These are phyloP conservation scores for Nasonovia ribisnigri DNA, from an alignment of 2,888 invertebrate genomes.

Conservation along the genomic window DNA sequence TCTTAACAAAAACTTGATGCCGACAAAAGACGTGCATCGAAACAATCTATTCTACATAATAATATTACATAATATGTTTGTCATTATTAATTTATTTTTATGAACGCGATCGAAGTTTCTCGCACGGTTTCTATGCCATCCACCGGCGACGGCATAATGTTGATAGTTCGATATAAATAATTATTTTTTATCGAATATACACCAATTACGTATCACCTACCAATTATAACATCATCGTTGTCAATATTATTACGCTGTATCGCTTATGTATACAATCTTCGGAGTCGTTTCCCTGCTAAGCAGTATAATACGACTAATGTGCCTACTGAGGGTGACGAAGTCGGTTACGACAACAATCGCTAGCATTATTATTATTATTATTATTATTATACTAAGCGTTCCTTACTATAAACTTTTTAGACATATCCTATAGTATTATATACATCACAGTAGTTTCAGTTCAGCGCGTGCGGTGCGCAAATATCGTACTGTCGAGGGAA, in stretches of 20 bases:
- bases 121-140: not conserved
- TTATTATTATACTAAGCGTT: not conserved
- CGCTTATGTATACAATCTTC: not conserved
- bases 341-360: not conserved
- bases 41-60: not conserved
- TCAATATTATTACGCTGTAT: not conserved
- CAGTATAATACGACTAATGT: not conserved
- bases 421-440: not conserved
- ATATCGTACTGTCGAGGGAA: conserved; percentile 43
- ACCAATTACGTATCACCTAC: not conserved
- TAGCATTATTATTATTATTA: not conserved
- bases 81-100: not conserved
- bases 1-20: conserved; percentile 16
- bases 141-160: not conserved
- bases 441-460: not conserved
- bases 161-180: not conserved
- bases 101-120: not conserved
- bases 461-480: not conserved
- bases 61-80: not conserved
- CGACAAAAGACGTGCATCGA: not conserved
- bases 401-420: conserved; percentile 42
- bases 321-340: not conserved
- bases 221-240: not conserved
- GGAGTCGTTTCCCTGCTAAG: not conserved
- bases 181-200: not conserved